Evolutionary conservation across 2,113 vertebrate genomes (phyloP), one percentile per base, ranked within the genome.

Genomic region (Rhabdornis inornatus): DNA sequence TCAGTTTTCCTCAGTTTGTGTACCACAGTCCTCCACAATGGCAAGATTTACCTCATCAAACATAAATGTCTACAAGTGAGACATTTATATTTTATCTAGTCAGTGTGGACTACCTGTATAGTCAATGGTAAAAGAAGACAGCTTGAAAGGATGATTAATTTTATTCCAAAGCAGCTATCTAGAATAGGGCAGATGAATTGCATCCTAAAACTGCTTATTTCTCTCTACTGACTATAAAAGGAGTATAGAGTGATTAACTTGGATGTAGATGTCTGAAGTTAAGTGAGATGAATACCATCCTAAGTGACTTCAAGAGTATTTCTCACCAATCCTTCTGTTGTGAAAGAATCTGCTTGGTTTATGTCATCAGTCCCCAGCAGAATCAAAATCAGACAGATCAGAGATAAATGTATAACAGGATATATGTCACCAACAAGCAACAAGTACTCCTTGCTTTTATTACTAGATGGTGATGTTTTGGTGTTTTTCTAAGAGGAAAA

Each of bases 261-360:
- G 0, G 53, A 88, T 88, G 71, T 94, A 93, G 82, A 92, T 50
- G 59, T 77, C 68, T 95, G 68, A 74, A 94, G 90, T 90, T 92
- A 96, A 95, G 90, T 93, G 95, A 96, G 96, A 95, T 88, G 83
- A 94, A 96, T 95, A 77, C 14, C 59, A 50, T 80, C 59, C 59
- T 92, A 83, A 91, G 75, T 72, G 87, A 87, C 55, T 87, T 89
- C 75, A 77, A 71, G 63, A 83, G 75, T 77, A 86, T 92, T 88
- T 33, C 47, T 80, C 84, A 93, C 82, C 64, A 88, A 20, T 74
- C 71, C 85, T 93, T 70, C 56, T 66, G 55, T 74, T 5, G 2
- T 77, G 63, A 89, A n/a, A 78, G 22, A 57, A 44, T 86, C 59
- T 92, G 14, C 27, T 71, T 88, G 63, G 24, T 86, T 93, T 91